Percentiles rank a stretch among this genome's conserved stretches.
Evolutionary conservation across 2,113 vertebrate species (phyloP).

Genomic region (Alouatta palliata): DNA sequence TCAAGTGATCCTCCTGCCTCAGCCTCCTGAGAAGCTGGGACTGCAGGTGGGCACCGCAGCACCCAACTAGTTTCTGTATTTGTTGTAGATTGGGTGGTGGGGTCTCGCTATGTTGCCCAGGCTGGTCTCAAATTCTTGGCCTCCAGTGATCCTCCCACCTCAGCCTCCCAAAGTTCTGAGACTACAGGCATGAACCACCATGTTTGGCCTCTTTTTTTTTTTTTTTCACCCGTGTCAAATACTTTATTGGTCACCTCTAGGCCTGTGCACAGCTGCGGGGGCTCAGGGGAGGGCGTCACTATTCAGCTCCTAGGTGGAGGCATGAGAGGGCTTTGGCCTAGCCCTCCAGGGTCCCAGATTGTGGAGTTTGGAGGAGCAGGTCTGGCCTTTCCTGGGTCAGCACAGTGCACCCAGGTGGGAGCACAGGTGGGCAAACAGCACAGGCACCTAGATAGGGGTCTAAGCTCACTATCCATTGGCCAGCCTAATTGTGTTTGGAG

Average conservation of each 20-base stretch:
- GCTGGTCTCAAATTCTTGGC: no score
- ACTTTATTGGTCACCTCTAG: slow-evolving; percentile 65
- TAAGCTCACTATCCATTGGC: neutral
- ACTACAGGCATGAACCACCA: no score
- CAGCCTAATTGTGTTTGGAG: slow-evolving; percentile 87
- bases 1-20: no score
- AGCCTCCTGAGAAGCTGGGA: no score
- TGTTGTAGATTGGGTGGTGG: no score
- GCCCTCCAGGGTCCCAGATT: neutral
- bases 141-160: no score
- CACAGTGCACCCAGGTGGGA: neutral
- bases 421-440: neutral
- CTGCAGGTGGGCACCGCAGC: no score
- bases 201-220: no score
- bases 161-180: no score
- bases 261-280: neutral
- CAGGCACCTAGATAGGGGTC: neutral
- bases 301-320: neutral
- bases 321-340: neutral
- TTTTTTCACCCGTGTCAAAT: slow-evolving; percentile 15
- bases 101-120: no score
- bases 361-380: neutral
- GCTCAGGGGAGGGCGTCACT: neutral
- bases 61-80: no score
- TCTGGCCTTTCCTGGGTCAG: no score